These are phyloP conservation scores for human DNA, from an alignment of 2,113 vertebrate genomes.

Conservation along the genomic window DNA sequence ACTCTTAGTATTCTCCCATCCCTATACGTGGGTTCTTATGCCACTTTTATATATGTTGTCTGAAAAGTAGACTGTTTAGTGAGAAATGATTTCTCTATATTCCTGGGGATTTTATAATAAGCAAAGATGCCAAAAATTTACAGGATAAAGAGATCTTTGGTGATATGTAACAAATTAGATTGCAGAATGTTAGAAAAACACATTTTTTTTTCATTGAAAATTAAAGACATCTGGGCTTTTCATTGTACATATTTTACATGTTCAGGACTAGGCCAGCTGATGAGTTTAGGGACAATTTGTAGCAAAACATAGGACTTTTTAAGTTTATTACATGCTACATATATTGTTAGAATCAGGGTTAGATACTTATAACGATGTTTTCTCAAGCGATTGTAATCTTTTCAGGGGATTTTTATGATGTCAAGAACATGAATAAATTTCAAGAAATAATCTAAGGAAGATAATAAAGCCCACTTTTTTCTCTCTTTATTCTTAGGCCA, in stretches of 20 bases:
- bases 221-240: slow-evolving; percentile 67
- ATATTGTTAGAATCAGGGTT: slow-evolving; percentile 62
- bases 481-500: background rate
- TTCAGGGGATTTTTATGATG: slow-evolving; percentile 32
- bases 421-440: background rate
- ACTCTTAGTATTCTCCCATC: background rate
- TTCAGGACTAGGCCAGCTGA: slow-evolving; percentile 37
- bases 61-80: background rate
- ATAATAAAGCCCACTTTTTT: background rate
- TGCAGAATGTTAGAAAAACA: slow-evolving; percentile 53
- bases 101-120: slow-evolving; percentile 28
- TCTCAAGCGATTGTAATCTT: slow-evolving; percentile 33
- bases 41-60: background rate
- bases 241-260: slow-evolving; percentile 62
- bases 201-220: slow-evolving; percentile 37
- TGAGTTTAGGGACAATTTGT: slow-evolving; percentile 57
- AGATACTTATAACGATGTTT: slow-evolving; percentile 38
- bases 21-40: background rate
- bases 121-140: slow-evolving; percentile 36
- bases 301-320: slow-evolving; percentile 37
- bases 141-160: slow-evolving; percentile 64
- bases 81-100: slow-evolving; percentile 6
- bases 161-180: slow-evolving; percentile 61
- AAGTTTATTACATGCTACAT: slow-evolving; percentile 49
- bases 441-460: background rate